phyloP scores from a whole-genome alignment of 2,113 vertebrate genomes.

The Saiga tatarica region DNA sequence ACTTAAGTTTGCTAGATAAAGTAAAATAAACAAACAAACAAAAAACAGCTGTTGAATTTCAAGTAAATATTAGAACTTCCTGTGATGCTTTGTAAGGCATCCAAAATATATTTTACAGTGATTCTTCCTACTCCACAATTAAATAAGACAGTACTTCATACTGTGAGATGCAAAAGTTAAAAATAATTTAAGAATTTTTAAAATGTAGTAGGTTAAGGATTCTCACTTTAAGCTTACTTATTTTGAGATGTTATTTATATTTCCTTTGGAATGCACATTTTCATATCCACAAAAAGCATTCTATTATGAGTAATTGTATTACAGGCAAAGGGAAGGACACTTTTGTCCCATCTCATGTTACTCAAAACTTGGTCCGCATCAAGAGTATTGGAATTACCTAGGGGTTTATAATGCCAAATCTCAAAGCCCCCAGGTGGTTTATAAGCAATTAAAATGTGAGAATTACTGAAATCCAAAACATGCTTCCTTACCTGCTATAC shows the following conservation, averaged over 20 bases:
- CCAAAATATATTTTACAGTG: conserved; percentile 26
- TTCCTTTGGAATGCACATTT: neutral
- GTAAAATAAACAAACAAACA: neutral
- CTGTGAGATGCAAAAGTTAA: conserved; percentile 58
- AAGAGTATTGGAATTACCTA: neutral
- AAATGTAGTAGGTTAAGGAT: conserved; percentile 43
- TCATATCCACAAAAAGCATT: neutral
- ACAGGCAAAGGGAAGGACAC: neutral
- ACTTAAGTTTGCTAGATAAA: conserved; percentile 47
- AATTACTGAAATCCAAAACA: neutral
- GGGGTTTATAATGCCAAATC: neutral
- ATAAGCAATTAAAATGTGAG: neutral
- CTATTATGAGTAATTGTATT: neutral
- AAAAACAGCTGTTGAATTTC: conserved; percentile 55
- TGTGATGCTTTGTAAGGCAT: conserved; percentile 57
- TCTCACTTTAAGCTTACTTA: neutral
- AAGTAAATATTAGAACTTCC: conserved; percentile 44
- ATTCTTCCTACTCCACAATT: conserved; percentile 64
- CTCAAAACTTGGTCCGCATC: neutral
- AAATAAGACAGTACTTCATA: conserved; percentile 70
- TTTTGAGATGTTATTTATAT: neutral
- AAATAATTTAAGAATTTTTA: conserved; percentile 45
- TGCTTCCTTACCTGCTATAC: neutral
- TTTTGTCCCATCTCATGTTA: neutral
- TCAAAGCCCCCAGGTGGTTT: neutral